Conservation (phyloP, 2,113 vertebrate genomes). For the Neoarius graeffei region DNA sequence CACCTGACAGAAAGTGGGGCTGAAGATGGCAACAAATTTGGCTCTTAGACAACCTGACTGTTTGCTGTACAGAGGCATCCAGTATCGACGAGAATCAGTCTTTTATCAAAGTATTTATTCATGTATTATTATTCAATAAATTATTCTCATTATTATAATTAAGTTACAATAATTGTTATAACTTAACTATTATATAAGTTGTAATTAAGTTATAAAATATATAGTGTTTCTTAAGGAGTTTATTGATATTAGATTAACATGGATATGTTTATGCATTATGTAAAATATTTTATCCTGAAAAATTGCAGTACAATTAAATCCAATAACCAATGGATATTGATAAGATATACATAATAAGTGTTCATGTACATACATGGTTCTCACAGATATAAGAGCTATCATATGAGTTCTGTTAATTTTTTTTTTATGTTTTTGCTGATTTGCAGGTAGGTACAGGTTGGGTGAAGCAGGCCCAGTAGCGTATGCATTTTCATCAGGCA, state of each 20-base stretch:
- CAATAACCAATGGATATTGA: not conserved
- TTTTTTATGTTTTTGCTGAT: not conserved
- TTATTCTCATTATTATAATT: no score
- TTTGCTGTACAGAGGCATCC: slow-evolving; percentile 52
- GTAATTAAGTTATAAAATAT: not conserved
- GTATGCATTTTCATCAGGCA: no score
- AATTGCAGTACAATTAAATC: not conserved
- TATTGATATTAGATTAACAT: not conserved
- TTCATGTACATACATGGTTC: not conserved
- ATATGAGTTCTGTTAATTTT: not conserved
- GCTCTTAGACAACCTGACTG: slow-evolving; percentile 58
- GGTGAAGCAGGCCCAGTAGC: not conserved
- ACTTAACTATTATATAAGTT: not conserved
- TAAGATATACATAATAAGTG: not conserved
- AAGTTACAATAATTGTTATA: not conserved
- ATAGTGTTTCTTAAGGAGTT: not conserved
- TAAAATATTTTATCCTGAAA: not conserved
- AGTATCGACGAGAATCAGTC: not conserved
- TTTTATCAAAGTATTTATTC: not conserved
- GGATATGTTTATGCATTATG: not conserved
- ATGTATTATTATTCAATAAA: not conserved
- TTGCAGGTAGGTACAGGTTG: not conserved
- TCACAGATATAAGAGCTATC: not conserved
- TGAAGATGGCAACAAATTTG: slow-evolving; percentile 76
- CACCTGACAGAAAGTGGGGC: slow-evolving; percentile 71